These are phyloP conservation scores for Syrrhaptes paradoxus DNA, from an alignment of 2,113 vertebrate genomes.

Conservation along the genomic window DNA sequence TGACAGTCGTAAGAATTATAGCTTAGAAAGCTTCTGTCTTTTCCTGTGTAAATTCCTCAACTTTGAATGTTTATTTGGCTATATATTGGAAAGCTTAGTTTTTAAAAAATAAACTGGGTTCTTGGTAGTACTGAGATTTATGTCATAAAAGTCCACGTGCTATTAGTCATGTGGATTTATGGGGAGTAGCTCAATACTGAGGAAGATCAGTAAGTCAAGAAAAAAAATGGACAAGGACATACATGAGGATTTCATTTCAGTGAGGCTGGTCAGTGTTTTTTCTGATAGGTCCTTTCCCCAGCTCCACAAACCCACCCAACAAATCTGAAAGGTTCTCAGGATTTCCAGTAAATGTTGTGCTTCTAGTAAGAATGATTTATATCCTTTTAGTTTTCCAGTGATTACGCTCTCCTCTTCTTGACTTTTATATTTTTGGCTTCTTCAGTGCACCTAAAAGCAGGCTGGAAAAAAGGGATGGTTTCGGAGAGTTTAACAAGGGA, in stretches of 20 bases:
- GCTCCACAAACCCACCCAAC: background rate
- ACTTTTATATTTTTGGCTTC: slow-evolving; percentile 62
- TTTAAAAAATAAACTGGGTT: background rate
- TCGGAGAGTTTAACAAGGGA: slow-evolving; percentile 47
- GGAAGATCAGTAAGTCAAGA: background rate
- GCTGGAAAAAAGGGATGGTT: slow-evolving; percentile 37
- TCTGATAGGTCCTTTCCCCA: background rate
- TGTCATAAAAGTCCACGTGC: background rate
- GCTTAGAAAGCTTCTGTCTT: background rate
- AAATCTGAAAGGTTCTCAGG: background rate
- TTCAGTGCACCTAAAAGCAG: slow-evolving; percentile 45
- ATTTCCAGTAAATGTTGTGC: slow-evolving; percentile 26
- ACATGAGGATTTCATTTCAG: background rate
- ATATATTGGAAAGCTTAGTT: background rate
- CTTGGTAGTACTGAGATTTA: background rate
- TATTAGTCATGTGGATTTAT: background rate
- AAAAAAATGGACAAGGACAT: background rate
- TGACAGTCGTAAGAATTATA: background rate
- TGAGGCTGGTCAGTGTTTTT: background rate
- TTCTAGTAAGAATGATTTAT: slow-evolving; percentile 48
- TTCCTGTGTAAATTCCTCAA: background rate
- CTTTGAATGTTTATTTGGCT: background rate
- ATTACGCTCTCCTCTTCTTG: slow-evolving; percentile 43
- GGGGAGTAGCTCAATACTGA: background rate
- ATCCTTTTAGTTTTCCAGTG: slow-evolving; percentile 42